Percentiles rank a stretch among this genome's conserved stretches.
These are phyloP conservation scores for Eretmocerus hayati DNA, from an alignment of 2,888 invertebrate species.

Conservation along the genomic window DNA sequence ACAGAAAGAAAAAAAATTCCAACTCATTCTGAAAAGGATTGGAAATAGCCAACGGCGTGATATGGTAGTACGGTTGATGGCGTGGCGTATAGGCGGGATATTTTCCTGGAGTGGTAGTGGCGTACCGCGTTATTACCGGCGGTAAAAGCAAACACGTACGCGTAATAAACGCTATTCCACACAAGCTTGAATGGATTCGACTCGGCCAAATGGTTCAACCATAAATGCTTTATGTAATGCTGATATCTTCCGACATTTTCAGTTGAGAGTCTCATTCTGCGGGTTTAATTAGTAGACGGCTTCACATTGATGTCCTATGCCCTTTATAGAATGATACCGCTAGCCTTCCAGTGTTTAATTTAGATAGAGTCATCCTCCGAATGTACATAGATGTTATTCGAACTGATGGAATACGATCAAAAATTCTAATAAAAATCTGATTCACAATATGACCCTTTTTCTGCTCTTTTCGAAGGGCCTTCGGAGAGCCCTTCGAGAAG, in stretches of 20 bases:
- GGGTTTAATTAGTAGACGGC: not conserved
- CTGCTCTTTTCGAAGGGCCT: too few species aligned
- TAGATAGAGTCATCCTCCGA: too few species aligned
- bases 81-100: too few species aligned
- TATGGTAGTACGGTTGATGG: too few species aligned
- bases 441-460: too few species aligned
- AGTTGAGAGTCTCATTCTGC: not conserved
- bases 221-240: not conserved
- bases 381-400: too few species aligned
- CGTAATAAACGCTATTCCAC: constrained; percentile 6
- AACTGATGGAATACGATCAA: too few species aligned
- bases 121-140: constrained; percentile 5
- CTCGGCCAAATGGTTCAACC: not conserved
- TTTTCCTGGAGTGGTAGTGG: not conserved
- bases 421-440: too few species aligned
- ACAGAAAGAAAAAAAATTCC: not conserved
- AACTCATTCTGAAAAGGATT: not conserved
- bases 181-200: not conserved
- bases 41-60: not conserved
- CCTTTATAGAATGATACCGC: too few species aligned
- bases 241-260: not conserved
- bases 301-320: not conserved
- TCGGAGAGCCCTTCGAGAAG: too few species aligned
- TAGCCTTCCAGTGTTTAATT: too few species aligned
- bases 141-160: constrained; percentile 5